phyloP scores from a whole-genome alignment of 2,113 vertebrate genomes.

The Nibea coibor region DNA sequence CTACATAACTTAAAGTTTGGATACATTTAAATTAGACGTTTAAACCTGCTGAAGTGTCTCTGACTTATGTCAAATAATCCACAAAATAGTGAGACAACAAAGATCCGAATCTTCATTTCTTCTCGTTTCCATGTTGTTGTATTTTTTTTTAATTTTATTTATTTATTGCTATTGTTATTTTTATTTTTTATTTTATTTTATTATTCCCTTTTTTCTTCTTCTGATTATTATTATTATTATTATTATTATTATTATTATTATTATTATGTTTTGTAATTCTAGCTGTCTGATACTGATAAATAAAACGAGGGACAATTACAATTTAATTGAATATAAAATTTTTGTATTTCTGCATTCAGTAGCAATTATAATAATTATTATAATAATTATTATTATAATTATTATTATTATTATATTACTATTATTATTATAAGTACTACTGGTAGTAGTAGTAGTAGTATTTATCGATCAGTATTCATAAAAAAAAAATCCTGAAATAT shows the following conservation, averaged over 20 bases:
- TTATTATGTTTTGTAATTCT: not conserved
- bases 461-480: not conserved
- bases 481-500: not conserved
- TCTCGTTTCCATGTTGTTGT: not conserved
- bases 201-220: too few relatives aligned
- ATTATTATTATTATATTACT: not conserved
- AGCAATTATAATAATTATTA: not conserved
- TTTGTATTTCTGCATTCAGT: not conserved
- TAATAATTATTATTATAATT: constrained; percentile 5
- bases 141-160: not conserved
- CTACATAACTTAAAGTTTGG: not conserved
- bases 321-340: not conserved
- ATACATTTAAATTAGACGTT: not conserved
- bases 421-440: not conserved
- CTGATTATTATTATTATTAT: not conserved
- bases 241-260: not conserved
- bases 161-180: not conserved
- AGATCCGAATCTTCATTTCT: not conserved
- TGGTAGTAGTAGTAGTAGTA: not conserved
- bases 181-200: too few relatives aligned
- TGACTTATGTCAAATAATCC: not conserved
- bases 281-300: not conserved
- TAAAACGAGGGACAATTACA: not conserved
- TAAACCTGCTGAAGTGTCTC: not conserved
- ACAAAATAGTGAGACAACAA: not conserved